Base-by-base conservation (phyloP, 2,797 vertebrate genomes). In the Carapus acus region DNA sequence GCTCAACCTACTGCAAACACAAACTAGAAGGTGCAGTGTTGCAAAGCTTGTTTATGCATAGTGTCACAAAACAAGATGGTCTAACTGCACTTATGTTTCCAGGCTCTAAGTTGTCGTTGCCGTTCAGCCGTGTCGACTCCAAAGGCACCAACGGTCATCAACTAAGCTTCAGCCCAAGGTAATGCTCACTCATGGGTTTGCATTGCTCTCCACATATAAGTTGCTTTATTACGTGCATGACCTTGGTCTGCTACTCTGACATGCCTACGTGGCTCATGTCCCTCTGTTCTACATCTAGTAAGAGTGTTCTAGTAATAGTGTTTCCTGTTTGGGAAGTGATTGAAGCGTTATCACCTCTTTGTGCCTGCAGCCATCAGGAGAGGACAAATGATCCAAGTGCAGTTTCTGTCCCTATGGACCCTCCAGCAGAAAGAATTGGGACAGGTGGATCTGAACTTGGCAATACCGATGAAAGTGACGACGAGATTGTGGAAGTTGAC, bases 401-500 rank as follows among this genome's bases (percentile, higher is more conserved):
- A 2, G 50, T 60, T 9, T 42, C 67, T 1, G 17, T 54, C n/a
- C 56, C 67, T 3, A 22, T 19, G 43, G 80, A 82, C 1, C 54
- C 72, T 37, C 67, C 60, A 14, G 31, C 47, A 1, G 65, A 27
- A 8, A 43, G 41, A 34, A 8, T 27, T 11, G 43, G 15, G 22
- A 11, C 21, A 0, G 76, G 66, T 14, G 67, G 43, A n/a, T 62
- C 57, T 1, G 49, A 40, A 40, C 49, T 62, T 18, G 36, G 58
- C 58, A 21, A n/a, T 12, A 54, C 15, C 24, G 40, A 74, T 0
- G 84, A 85, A 22, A 60, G 43, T 7, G 83, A 85, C 0, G 81
- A 81, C 0, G 83, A 86, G 37, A 75, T 49, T 0, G 74, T 88
- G 65, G 88, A 89, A 2, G 58, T 87, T 6, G 82, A 86, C 18